Base-by-base conservation (phyloP, 2,113 vertebrate genomes). In the Nestor notabilis region DNA sequence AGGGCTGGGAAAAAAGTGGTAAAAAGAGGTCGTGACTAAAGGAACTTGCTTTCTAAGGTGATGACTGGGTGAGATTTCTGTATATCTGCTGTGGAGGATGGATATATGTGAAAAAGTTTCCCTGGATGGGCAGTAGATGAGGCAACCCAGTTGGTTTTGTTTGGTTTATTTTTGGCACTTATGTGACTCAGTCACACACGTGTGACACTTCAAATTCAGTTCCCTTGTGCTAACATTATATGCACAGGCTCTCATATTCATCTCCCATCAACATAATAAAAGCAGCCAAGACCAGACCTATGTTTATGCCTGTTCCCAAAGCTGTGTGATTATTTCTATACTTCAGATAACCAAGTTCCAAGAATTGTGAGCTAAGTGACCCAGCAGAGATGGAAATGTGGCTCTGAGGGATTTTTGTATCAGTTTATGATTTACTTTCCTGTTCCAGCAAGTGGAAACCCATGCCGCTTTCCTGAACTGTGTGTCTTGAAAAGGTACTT, bases 191-290 rank as follows among this genome's bases (percentile, higher is more conserved):
- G 3, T 89, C 47, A 53, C 14, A 68, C 17, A 80, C 16, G 25
- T 70, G 1, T 27, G 74, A 49, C 37, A 29, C n/a, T 46, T 86
- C n/a, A 41, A 68, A 53, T 92, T 83, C 47, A 58, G 24, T 87
- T 87, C 50, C 12, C 58, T 71, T 17, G 17, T 39, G 23, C 27
- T 65, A 52, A 74, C 1, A 0, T 84, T 44, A n/a, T 33, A 49
- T 0, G 0, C 1, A 4, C 23, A 87, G 29, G 39, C 35, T 80
- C 60, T 78, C 0, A 0, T 37, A 29, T 58, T 47, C 35, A 50
- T 66, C 23, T 69, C 52, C 47, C 31, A 37, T 24, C 44, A 72
- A 28, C 3, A 4, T n/a, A 72, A 70, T n/a, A 72, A 70, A 23
- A 66, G 49, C 44, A 88, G 10, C 49, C 55, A 83, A 71, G 50